phyloP scores from a whole-genome alignment of 2,888 invertebrate genomes.

The Aphidius colemani region DNA sequence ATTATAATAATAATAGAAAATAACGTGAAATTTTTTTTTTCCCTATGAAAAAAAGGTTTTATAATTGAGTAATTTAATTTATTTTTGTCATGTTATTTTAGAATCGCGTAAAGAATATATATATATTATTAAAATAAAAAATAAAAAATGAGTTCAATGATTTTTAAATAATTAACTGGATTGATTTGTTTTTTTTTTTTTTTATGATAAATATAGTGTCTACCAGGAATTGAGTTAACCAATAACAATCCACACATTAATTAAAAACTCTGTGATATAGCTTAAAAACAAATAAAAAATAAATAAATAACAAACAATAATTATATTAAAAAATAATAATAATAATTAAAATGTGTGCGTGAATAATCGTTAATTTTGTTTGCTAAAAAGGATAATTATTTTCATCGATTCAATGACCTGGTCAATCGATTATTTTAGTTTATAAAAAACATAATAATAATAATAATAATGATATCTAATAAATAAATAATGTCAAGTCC shows the following conservation, averaged over 20 bases:
- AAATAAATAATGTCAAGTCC: background rate
- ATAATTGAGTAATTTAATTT: constrained; percentile 51
- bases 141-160: constrained; percentile 15
- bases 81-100: constrained; percentile 46
- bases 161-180: constrained; percentile 12
- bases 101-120: constrained; percentile 30
- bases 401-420: constrained; percentile 1
- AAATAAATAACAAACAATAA: constrained; percentile 44
- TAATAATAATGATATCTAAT: background rate
- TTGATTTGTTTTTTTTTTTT: constrained; percentile 13
- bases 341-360: no score
- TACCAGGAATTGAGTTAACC: constrained; percentile 28
- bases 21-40: no score
- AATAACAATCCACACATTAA: constrained; percentile 30
- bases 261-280: constrained; percentile 58
- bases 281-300: constrained; percentile 47
- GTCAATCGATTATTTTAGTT: background rate
- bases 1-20: no score
- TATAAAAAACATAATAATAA: background rate
- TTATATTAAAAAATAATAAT: no score
- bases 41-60: constrained; percentile 23
- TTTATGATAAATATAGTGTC: constrained; percentile 18
- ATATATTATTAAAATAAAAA: constrained; percentile 12
- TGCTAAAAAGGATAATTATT: constrained; percentile 6
- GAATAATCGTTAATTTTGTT: constrained; percentile 45